Conservation (phyloP, 2,113 vertebrate genomes). For the Paradisaea rubra region DNA sequence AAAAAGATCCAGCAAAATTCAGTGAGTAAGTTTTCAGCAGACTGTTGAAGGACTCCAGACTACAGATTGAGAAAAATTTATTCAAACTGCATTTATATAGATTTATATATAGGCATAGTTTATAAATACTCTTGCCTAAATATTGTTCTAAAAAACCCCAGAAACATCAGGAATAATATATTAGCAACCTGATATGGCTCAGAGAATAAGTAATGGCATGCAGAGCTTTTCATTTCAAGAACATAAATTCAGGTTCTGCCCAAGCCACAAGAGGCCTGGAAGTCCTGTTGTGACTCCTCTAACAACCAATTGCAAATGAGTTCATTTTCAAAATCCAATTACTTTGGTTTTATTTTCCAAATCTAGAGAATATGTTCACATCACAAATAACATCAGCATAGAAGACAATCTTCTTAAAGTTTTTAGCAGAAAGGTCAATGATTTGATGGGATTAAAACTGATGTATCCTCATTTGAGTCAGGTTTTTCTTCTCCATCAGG, state of each 20-base stretch:
- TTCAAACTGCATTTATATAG: neutral
- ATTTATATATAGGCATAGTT: neutral
- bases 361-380: neutral
- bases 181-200: neutral
- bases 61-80: neutral
- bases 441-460: neutral
- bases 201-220: neutral
- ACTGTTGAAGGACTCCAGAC: neutral
- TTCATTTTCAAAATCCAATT: slow-evolving; percentile 5
- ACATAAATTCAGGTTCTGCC: neutral
- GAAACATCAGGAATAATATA: neutral
- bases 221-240: slow-evolving; percentile 9
- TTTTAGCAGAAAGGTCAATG: neutral
- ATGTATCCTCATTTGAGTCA: neutral
- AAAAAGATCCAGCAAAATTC: neutral
- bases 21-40: neutral
- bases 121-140: neutral
- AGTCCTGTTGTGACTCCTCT: neutral
- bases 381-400: neutral
- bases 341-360: neutral
- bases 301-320: neutral
- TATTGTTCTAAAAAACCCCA: neutral
- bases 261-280: neutral
- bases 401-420: neutral
- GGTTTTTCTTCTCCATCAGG: neutral